Evolutionary conservation across 2,113 vertebrate genomes (phyloP).

Genomic region (Irena cyanogastra): DNA sequence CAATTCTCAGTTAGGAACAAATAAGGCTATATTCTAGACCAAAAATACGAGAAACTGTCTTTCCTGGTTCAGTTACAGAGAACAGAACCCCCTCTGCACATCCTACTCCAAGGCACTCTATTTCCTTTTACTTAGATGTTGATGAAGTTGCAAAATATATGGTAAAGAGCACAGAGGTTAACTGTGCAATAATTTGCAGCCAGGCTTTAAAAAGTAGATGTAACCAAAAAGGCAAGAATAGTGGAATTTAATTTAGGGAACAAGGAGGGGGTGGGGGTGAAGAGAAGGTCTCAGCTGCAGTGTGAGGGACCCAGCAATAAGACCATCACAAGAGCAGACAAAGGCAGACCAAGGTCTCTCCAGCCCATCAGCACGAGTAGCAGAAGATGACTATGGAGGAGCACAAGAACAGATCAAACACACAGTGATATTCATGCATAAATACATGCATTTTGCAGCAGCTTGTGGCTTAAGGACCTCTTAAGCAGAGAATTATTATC

Average conservation of each 20-base stretch:
- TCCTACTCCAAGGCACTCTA: background rate
- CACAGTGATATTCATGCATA: background rate
- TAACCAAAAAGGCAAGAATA: background rate
- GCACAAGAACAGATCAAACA: background rate
- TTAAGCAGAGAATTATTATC: background rate
- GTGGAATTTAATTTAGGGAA: background rate
- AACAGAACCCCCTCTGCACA: background rate
- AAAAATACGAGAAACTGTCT: background rate
- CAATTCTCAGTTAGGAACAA: background rate
- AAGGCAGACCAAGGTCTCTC: background rate
- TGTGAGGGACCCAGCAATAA: background rate
- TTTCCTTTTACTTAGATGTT: slow-evolving; percentile 1
- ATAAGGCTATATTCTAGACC: background rate
- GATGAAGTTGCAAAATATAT: background rate
- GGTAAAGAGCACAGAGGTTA: slow-evolving; percentile 6
- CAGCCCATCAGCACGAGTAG: background rate
- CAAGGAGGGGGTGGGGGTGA: background rate
- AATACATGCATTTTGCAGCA: background rate
- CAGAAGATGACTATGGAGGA: background rate
- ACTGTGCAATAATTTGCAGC: background rate
- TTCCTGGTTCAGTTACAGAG: slow-evolving; percentile 1
- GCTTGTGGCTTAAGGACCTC: background rate
- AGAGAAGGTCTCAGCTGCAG: background rate
- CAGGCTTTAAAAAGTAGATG: background rate
- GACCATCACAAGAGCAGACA: background rate